Evolutionary conservation across 1,140 invertebrate genomes (phyloP).

Genomic region (Charaxes varanes): DNA sequence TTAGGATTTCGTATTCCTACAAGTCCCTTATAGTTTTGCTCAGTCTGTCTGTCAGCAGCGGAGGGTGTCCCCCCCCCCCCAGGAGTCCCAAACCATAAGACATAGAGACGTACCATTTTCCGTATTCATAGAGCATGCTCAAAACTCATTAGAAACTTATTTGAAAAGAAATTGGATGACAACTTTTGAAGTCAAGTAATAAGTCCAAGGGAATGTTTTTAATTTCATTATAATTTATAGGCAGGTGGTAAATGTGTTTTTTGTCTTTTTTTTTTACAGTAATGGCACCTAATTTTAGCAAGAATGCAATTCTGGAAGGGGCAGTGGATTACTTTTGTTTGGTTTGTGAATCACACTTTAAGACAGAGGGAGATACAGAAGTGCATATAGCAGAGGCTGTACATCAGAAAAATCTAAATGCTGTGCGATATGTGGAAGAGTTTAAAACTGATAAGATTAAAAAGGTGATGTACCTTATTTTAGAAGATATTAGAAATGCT

Average conservation of each 20-base stretch:
- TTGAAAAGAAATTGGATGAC: too few relatives aligned
- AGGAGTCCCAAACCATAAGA: too few relatives aligned
- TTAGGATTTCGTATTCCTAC: too few relatives aligned
- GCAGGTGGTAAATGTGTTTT: too few relatives aligned
- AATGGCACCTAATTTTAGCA: slow-evolving; percentile 21
- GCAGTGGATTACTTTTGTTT: slow-evolving; percentile 20
- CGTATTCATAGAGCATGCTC: too few relatives aligned
- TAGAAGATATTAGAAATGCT: too few relatives aligned
- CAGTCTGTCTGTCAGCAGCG: too few relatives aligned
- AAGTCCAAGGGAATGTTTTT: background rate
- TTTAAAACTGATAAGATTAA: slow-evolving; percentile 11
- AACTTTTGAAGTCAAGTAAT: too few relatives aligned
- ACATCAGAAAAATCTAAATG: slow-evolving; percentile 11
- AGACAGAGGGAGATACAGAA: slow-evolving; percentile 1
- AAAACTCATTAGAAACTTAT: too few relatives aligned
- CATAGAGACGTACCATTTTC: too few relatives aligned
- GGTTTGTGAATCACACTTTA: slow-evolving; percentile 17
- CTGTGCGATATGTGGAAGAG: slow-evolving; percentile 7
- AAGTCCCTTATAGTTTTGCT: too few relatives aligned
- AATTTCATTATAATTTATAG: background rate
- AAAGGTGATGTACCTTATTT: slow-evolving; percentile 10
- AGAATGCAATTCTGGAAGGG: slow-evolving; percentile 15
- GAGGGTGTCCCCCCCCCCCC: too few relatives aligned
- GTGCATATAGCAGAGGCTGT: slow-evolving; percentile 7
- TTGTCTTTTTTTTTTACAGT: background rate